Evolutionary conservation across 2,888 invertebrate genomes (phyloP).

Genomic region (Lamproptera curius): DNA sequence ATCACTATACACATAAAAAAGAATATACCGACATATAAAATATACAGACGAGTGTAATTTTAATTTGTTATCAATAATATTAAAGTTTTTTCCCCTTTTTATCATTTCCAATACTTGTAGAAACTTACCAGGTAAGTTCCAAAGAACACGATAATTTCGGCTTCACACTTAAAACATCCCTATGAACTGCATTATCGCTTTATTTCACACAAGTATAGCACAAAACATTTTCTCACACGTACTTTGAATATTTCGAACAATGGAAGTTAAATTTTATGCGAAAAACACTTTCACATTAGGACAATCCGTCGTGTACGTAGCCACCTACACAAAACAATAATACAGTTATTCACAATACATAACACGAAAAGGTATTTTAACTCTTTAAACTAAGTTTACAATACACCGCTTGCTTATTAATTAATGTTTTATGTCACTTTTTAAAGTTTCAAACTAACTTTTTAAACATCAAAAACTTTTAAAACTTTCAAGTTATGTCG

Average conservation of each 20-base stretch:
- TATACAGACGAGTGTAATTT: too few species aligned
- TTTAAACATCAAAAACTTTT: slow-evolving; percentile 43
- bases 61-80: too few species aligned
- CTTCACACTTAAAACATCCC: slow-evolving; percentile 41
- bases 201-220: slow-evolving; percentile 50
- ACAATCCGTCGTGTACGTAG: slow-evolving; percentile 53
- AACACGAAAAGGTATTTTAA: too few species aligned
- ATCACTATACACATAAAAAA: too few species aligned
- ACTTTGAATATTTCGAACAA: slow-evolving; percentile 70
- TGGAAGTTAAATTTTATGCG: slow-evolving; percentile 74
- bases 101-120: slow-evolving; percentile 18
- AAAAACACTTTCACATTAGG: slow-evolving; percentile 74
- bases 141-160: slow-evolving; percentile 16
- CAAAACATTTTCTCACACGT: slow-evolving; percentile 55
- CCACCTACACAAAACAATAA: slow-evolving; percentile 73
- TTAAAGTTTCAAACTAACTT: slow-evolving; percentile 38
- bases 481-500: slow-evolving; percentile 56
- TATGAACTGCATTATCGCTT: slow-evolving; percentile 29
- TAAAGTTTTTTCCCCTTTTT: too few species aligned
- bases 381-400: slow-evolving; percentile 19
- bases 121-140: slow-evolving; percentile 21
- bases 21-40: too few species aligned
- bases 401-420: slow-evolving; percentile 23
- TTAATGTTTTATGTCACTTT: slow-evolving; percentile 20
- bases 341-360: slow-evolving; percentile 59